Evolutionary conservation across 35 echinoderm and acorn worm species (phyloP).

Genomic region (Heliocidaris erythrogramma): DNA sequence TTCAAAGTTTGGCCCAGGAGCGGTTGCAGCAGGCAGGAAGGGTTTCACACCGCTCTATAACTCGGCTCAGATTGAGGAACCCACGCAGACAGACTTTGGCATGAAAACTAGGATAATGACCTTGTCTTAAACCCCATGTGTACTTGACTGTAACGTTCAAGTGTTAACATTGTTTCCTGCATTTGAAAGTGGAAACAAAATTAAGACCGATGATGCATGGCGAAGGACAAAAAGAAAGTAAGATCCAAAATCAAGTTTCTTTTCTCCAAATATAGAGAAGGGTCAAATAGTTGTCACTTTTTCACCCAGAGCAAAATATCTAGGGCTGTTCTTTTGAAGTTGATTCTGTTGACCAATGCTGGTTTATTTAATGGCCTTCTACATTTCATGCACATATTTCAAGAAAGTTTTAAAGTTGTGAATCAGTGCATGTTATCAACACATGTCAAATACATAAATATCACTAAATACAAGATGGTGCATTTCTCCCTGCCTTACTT

Average conservation of each 20-base stretch:
- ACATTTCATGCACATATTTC: no score
- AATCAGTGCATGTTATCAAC: no score
- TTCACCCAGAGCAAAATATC: neutral
- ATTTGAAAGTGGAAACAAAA: neutral
- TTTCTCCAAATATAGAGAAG: neutral
- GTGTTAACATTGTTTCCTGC: slow-evolving; percentile 2
- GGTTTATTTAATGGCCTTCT: neutral
- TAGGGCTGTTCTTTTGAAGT: neutral
- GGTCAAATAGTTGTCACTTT: neutral
- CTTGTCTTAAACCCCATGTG: neutral
- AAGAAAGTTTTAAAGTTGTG: no score
- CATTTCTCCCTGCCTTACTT: neutral
- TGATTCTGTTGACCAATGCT: neutral
- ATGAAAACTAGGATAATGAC: neutral
- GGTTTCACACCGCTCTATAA: neutral
- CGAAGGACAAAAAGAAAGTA: neutral
- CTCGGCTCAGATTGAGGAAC: neutral
- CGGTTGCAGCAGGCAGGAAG: neutral
- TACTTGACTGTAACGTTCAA: neutral
- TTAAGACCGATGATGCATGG: neutral
- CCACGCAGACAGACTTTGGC: neutral
- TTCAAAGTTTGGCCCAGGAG: neutral
- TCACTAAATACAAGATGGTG: no score
- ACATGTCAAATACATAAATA: no score
- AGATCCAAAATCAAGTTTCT: neutral